Evolutionary conservation across 1,140 invertebrate genomes (phyloP), one percentile per base, ranked within the genome.

Genomic region (Pygmarrhopalites habei): DNA sequence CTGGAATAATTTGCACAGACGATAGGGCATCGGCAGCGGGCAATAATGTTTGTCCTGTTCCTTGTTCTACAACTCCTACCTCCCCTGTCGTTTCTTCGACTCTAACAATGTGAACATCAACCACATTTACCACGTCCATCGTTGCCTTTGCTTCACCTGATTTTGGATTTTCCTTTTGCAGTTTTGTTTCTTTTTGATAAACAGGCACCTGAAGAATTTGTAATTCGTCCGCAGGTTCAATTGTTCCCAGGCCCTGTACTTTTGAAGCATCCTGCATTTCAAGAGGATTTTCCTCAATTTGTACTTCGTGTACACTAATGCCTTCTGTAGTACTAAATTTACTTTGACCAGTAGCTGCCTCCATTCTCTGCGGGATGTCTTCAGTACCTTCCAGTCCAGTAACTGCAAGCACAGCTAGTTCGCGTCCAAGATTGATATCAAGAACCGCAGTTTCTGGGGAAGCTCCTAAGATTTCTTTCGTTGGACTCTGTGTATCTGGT

Each of bases 401-500:
- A 19, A 56, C 53, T 56, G 53, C 19, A 4, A 3, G 32, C 3
- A 39, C 21, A 28, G 3, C 12, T 17, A 56, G 5, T n/a, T 2
- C 5, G 3, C 23, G 53, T 21, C 53, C 53, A 3, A 56, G 30
- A 28, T 25, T 10, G 12, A 56, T 7, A 32, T 56, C 53, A 3
- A 56, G 4, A 32, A 32, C 10, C 2, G 53, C 53, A 4, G 39
- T 3, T 12, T 7, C 7, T 23, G 32, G 4, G 30, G 39, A 30
- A n/a, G 53, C 29, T 56, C 7, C 26, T 10, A 19, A 4, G 5
- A 56, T 12, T 35, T 56, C 53, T 23, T 19, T 30, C 7, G 53
- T 56, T 19, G 53, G 53, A 23, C 28, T 35, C 23, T 56, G 53
- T n/a, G 28, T 56, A 19, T 56, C 53, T 4, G 53, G 53, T 23